These are phyloP conservation scores for Carpatolechia fugitivella DNA, from an alignment of 2,888 invertebrate species.

Conservation along the genomic window DNA sequence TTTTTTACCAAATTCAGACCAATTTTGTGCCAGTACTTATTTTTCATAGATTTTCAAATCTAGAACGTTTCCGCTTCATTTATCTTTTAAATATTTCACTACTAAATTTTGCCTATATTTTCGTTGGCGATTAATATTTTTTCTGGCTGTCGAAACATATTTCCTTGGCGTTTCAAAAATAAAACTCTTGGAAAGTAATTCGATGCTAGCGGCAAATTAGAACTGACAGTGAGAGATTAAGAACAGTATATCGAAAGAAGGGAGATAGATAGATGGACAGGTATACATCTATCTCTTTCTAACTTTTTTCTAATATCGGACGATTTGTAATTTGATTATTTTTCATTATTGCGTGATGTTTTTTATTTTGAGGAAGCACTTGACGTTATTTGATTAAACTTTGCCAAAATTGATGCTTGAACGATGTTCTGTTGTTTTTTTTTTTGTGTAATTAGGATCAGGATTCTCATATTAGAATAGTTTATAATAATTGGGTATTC, in stretches of 20 bases:
- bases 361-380: neutral
- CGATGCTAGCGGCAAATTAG: slow-evolving; percentile 73
- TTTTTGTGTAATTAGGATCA: too few species aligned
- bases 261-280: slow-evolving; percentile 35
- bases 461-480: too few species aligned
- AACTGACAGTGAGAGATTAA: slow-evolving; percentile 78
- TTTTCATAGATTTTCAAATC: too few species aligned
- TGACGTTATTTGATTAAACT: neutral
- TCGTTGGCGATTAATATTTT: slow-evolving; percentile 45
- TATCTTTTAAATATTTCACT: neutral
- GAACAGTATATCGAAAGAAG: slow-evolving; percentile 47
- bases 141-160: slow-evolving; percentile 62
- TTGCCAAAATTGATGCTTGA: neutral
- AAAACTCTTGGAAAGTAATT: slow-evolving; percentile 73
- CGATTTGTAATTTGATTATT: slow-evolving; percentile 46
- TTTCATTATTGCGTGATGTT: slow-evolving; percentile 17
- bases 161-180: slow-evolving; percentile 68
- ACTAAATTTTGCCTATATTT: slow-evolving; percentile 26
- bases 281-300: slow-evolving; percentile 15
- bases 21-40: neutral
- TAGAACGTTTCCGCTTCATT: too few species aligned
- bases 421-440: neutral
- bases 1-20: too few species aligned
- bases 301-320: slow-evolving; percentile 30
- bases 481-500: too few species aligned